phyloP scores from a whole-genome alignment of 1,140 invertebrate genomes.

The Pissodes strobi region DNA sequence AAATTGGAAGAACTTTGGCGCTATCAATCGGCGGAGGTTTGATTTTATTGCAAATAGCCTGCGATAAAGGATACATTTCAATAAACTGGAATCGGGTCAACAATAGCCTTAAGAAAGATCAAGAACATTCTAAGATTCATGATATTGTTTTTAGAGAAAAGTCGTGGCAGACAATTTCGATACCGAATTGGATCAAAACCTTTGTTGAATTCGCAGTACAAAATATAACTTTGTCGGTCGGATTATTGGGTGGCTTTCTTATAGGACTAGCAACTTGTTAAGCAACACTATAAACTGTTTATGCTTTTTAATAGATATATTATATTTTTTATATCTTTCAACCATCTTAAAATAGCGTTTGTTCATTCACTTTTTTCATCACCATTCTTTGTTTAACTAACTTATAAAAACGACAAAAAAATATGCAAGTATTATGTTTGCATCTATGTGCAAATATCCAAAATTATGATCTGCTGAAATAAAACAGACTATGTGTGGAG shows the following conservation, averaged over 20 bases:
- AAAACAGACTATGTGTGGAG: no score
- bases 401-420: no score
- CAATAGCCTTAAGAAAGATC: not conserved
- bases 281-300: no score
- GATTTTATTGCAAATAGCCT: conserved; percentile 84
- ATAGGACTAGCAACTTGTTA: conserved; percentile 55
- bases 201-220: conserved; percentile 71
- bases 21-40: conserved; percentile 85
- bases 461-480: no score
- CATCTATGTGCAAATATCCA: no score
- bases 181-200: conserved; percentile 62
- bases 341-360: no score
- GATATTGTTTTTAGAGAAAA: no score
- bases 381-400: no score
- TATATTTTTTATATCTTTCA: no score
- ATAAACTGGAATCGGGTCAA: conserved; percentile 74
- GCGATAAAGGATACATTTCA: conserved; percentile 87
- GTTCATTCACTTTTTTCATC: no score
- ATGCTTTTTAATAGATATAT: no score
- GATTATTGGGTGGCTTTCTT: conserved; percentile 84
- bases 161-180: not conserved
- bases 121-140: not conserved
- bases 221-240: conserved; percentile 77
- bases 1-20: conserved; percentile 87
- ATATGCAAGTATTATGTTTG: no score